Evolutionary conservation across 2,888 invertebrate genomes (phyloP).

Genomic region (Caenorhabditis sinica): DNA sequence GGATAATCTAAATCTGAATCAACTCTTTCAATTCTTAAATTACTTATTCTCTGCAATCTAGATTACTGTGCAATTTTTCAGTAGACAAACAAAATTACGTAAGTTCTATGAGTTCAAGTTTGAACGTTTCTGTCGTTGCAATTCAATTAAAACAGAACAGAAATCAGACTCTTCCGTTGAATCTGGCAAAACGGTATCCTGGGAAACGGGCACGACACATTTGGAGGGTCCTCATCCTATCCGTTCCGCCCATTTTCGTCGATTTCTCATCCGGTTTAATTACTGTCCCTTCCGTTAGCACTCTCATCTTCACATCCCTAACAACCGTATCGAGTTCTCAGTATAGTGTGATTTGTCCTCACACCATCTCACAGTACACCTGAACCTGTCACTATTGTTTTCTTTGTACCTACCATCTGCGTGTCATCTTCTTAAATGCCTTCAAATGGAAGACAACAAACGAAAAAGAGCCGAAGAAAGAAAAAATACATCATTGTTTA

Average conservation of each 20-base stretch:
- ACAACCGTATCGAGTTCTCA: not conserved
- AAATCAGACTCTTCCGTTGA: too few species aligned
- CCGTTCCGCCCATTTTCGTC: not conserved
- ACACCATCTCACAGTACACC: not conserved
- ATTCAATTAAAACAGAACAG: too few species aligned
- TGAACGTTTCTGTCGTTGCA: too few species aligned
- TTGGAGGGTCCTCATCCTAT: not conserved
- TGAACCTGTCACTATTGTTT: not conserved
- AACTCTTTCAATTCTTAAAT: too few species aligned
- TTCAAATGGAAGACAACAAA: not conserved
- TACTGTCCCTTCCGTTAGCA: not conserved
- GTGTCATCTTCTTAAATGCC: not conserved
- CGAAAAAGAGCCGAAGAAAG: slow-evolving; percentile 25
- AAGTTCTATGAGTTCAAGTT: too few species aligned
- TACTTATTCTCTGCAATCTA: too few species aligned
- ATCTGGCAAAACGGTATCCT: not conserved
- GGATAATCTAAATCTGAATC: too few species aligned
- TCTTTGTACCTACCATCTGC: slow-evolving; percentile 9
- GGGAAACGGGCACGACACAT: too few species aligned
- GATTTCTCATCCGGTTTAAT: not conserved
- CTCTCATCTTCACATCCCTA: not conserved
- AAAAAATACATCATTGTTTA: not conserved
- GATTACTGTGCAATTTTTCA: too few species aligned
- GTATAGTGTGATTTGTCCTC: not conserved
- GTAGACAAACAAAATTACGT: too few species aligned